These are phyloP conservation scores for Scotopteryx bipunctaria DNA, from an alignment of 2,888 invertebrate species.

Conservation along the genomic window DNA sequence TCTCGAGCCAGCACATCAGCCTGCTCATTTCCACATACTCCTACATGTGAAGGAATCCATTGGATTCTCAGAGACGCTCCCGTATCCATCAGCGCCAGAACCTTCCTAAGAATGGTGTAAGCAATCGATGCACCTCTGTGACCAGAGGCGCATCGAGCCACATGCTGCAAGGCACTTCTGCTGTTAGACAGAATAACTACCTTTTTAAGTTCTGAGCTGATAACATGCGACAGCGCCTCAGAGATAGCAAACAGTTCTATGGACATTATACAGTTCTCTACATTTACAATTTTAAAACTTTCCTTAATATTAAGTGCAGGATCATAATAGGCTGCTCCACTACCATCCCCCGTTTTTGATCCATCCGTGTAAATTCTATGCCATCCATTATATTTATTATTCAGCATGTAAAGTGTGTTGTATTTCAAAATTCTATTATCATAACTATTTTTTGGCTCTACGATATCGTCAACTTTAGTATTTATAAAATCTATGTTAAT, in stretches of 20 bases:
- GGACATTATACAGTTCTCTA: not conserved
- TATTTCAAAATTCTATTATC: slow-evolving; percentile 2
- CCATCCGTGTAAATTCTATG: slow-evolving; percentile 1
- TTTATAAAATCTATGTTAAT: not conserved
- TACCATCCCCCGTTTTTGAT: not conserved
- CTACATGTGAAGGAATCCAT: slow-evolving; percentile 11
- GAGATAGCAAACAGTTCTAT: slow-evolving; percentile 10
- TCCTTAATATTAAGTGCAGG: not conserved
- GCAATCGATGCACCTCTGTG: slow-evolving; percentile 20
- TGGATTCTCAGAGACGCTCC: slow-evolving; percentile 3
- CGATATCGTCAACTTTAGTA: not conserved
- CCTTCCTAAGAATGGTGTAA: slow-evolving; percentile 8
- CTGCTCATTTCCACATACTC: too few species aligned
- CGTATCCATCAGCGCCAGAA: not conserved
- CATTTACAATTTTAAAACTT: not conserved
- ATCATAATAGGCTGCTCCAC: slow-evolving; percentile 1
- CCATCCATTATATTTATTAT: slow-evolving; percentile 2
- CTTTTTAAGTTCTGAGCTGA: not conserved
- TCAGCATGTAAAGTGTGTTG: slow-evolving; percentile 4
- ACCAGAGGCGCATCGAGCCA: slow-evolving; percentile 23
- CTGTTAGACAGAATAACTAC: slow-evolving; percentile 13
- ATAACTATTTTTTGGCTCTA: slow-evolving; percentile 7
- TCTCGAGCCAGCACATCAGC: too few species aligned
- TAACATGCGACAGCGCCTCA: slow-evolving; percentile 1
- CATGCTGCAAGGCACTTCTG: slow-evolving; percentile 19